Conservation (phyloP, 2,797 vertebrate genomes). For the Aplochiton taeniatus region DNA sequence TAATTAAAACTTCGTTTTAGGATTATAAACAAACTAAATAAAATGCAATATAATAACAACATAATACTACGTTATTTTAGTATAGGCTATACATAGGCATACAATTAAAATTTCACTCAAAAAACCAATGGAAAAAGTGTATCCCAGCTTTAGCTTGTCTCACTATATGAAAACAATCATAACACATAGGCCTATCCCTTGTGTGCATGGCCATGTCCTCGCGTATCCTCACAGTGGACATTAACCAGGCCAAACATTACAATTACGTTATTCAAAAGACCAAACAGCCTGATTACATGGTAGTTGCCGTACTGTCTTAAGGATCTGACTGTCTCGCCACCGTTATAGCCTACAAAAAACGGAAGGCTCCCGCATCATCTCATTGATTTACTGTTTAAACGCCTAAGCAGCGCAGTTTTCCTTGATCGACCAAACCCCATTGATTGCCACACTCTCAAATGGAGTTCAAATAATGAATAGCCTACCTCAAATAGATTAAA, state of each 20-base stretch:
- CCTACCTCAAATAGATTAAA: slow-evolving; percentile 21
- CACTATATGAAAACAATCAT: too few relatives aligned
- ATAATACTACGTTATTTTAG: not conserved
- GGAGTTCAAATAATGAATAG: not conserved
- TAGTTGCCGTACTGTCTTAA: slow-evolving; percentile 1
- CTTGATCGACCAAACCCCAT: slow-evolving; percentile 42
- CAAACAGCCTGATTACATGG: not conserved
- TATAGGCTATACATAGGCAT: not conserved
- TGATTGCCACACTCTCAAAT: slow-evolving; percentile 30
- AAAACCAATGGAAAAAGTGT: not conserved
- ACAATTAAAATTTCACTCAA: not conserved
- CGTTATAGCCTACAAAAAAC: slow-evolving; percentile 7
- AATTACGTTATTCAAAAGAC: not conserved
- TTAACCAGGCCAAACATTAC: not conserved
- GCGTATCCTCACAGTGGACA: too few relatives aligned
- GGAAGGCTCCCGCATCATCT: slow-evolving; percentile 19
- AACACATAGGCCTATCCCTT: too few relatives aligned
- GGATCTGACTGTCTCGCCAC: not conserved
- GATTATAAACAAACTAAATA: not conserved
- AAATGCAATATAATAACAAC: not conserved
- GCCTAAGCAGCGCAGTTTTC: slow-evolving; percentile 29
- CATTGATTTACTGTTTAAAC: slow-evolving; percentile 44
- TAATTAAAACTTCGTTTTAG: not conserved
- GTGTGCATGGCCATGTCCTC: too few relatives aligned
- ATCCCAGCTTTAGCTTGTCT: too few relatives aligned